These are phyloP conservation scores for Struthidea cinerea DNA, from an alignment of 2,113 vertebrate genomes.

Conservation along the genomic window DNA sequence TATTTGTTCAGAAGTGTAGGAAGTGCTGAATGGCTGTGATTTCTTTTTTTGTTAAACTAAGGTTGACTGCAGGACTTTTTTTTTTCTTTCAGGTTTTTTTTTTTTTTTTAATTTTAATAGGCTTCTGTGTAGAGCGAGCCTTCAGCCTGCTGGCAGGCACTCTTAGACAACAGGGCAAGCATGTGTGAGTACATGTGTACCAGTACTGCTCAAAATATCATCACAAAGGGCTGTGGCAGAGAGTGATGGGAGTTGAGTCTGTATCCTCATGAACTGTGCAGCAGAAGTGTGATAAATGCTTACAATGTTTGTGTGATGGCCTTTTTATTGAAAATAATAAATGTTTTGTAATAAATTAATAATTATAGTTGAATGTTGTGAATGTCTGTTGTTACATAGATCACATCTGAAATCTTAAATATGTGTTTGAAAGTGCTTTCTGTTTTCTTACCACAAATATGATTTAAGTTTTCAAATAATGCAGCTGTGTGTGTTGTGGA, in stretches of 20 bases:
- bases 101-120: neutral
- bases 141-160: neutral
- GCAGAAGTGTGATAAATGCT: neutral
- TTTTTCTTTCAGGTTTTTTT: neutral
- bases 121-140: neutral
- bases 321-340: neutral
- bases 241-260: neutral
- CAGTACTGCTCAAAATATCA: neutral
- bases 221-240: neutral
- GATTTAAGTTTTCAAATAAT: neutral
- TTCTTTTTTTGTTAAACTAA: neutral
- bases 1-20: neutral
- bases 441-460: neutral
- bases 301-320: neutral
- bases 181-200: neutral
- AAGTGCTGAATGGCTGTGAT: neutral
- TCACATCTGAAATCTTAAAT: neutral
- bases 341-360: neutral
- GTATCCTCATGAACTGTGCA: neutral
- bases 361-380: neutral
- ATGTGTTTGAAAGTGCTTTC: neutral
- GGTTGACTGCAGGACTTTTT: neutral
- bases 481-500: conserved; percentile 3
- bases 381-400: neutral
- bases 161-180: neutral